Conservation (phyloP, 2,113 vertebrate species). For the Charina bottae region DNA sequence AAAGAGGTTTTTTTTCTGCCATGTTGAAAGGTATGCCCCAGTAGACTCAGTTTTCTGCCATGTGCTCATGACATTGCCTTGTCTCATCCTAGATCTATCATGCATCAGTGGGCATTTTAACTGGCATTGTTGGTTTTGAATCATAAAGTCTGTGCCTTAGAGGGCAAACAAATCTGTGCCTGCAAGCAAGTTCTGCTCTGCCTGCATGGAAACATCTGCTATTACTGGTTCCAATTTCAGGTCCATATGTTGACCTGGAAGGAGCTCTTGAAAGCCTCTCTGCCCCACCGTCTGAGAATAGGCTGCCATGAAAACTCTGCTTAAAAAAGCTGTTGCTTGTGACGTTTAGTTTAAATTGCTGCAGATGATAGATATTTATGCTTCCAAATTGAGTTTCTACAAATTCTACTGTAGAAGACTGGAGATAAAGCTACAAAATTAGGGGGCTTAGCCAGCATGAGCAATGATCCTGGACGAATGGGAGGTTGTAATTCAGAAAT, state of each 20-base stretch:
- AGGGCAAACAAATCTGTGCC: not conserved
- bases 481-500: not conserved
- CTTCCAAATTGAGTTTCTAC: not conserved
- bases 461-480: not conserved
- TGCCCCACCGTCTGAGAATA: not conserved
- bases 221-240: not conserved
- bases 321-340: not conserved
- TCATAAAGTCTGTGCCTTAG: not conserved
- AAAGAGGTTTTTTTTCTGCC: not conserved
- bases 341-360: not conserved
- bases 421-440: not conserved
- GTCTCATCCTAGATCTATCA: too few relatives aligned
- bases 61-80: too few relatives aligned
- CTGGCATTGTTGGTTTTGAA: not conserved
- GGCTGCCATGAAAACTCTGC: not conserved
- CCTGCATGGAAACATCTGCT: not conserved
- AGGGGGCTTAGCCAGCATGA: not conserved
- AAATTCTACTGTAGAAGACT: not conserved
- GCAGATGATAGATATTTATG: not conserved
- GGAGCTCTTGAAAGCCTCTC: not conserved
- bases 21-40: not conserved
- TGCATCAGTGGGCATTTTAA: not conserved
- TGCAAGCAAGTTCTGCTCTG: not conserved
- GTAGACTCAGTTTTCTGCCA: too few relatives aligned
- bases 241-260: not conserved